Percentiles rank a stretch among this genome's conserved stretches.
phyloP scores from a whole-genome alignment of 2,888 invertebrate species.

The Rhorus exstirpatorius region DNA sequence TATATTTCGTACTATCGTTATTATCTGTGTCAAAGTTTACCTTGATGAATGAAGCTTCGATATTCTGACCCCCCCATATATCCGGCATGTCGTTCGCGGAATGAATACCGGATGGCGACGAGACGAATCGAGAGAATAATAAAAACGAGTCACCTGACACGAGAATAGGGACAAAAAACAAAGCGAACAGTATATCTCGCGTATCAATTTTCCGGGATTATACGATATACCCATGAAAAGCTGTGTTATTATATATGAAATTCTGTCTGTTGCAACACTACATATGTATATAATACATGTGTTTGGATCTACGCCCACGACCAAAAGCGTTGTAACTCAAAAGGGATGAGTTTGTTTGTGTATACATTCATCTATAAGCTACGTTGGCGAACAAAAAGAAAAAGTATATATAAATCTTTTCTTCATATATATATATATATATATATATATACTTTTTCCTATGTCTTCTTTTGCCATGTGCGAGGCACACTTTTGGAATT shows the following conservation, averaged over 20 bases:
- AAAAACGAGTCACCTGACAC: background rate
- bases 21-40: background rate
- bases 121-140: background rate
- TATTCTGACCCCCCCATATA: conserved; percentile 16
- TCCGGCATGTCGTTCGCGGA: conserved; percentile 1
- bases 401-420: conserved; percentile 14
- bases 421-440: too few relatives aligned
- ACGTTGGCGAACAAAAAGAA: background rate
- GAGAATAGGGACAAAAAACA: background rate
- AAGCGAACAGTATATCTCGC: conserved; percentile 2
- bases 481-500: background rate
- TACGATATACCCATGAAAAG: conserved; percentile 6
- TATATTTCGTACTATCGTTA: too few relatives aligned
- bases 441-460: too few relatives aligned
- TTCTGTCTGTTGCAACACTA: background rate
- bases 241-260: conserved; percentile 4
- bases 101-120: conserved; percentile 18
- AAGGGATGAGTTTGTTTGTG: conserved; percentile 10
- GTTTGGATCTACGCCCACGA: background rate
- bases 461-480: conserved; percentile 6
- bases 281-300: background rate
- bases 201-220: conserved; percentile 25
- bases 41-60: conserved; percentile 9
- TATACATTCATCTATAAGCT: background rate
- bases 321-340: conserved; percentile 27